Percentiles rank a stretch among this genome's conserved stretches.
Conservation (phyloP, 2,113 vertebrate species). For the Anolis carolinensis region DNA sequence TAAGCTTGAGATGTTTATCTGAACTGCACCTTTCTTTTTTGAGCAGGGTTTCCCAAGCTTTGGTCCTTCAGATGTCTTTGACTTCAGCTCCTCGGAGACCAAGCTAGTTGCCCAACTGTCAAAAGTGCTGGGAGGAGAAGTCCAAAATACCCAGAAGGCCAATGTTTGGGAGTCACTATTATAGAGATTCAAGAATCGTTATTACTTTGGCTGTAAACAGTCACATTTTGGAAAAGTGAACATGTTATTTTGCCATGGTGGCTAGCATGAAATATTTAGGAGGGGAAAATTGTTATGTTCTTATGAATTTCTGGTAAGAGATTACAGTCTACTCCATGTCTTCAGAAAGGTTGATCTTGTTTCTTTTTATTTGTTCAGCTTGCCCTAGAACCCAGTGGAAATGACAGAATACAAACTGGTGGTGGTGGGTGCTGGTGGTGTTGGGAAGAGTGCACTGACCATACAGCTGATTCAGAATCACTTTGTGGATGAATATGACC, state of each 20-base stretch:
- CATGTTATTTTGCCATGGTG: not conserved
- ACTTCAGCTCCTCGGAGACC: too few species aligned
- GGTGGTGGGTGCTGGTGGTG: constrained; percentile 85
- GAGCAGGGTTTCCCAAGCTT: too few species aligned
- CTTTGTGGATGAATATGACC: constrained; percentile 78
- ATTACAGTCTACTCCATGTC: not conserved
- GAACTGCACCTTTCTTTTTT: too few species aligned
- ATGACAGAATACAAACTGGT: constrained; percentile 89
- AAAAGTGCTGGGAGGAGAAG: too few species aligned
- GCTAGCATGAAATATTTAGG: not conserved
- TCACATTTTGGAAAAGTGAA: too few species aligned
- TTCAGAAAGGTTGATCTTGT: not conserved
- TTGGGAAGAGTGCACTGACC: constrained; percentile 87
- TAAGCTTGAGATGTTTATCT: not conserved
- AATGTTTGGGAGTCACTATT: not conserved
- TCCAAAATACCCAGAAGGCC: too few species aligned
- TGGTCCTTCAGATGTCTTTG: too few species aligned
- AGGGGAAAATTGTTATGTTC: not conserved
- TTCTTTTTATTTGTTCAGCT: not conserved
- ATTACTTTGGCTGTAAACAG: not conserved
- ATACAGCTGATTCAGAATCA: constrained; percentile 88
- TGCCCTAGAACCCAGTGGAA: constrained; percentile 20
- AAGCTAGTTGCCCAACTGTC: too few species aligned
- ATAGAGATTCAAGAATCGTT: not conserved
- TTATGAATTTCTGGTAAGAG: not conserved